Percentiles rank a stretch among this genome's conserved stretches.
These are phyloP conservation scores for Heliothis virescens DNA, from an alignment of 1,140 invertebrate genomes.

Conservation along the genomic window DNA sequence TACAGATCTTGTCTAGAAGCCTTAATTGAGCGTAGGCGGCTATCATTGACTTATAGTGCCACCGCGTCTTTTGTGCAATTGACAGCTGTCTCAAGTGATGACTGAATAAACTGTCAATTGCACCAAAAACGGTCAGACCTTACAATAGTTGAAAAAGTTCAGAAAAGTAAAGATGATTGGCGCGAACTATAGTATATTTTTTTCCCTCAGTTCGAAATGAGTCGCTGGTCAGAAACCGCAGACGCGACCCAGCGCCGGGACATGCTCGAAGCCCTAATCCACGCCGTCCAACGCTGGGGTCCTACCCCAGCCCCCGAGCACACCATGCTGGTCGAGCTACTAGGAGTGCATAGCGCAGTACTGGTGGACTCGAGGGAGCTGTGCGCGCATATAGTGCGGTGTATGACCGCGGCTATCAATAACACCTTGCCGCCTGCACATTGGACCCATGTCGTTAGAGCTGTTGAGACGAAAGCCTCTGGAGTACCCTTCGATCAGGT, in stretches of 20 bases:
- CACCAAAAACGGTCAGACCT: too few species aligned
- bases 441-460: constrained; percentile 49
- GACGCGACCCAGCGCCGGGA: constrained; percentile 53
- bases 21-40: too few species aligned
- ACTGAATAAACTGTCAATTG: too few species aligned
- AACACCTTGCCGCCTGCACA: constrained; percentile 55
- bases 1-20: neutral
- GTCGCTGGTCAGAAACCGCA: constrained; percentile 56
- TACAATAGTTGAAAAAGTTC: too few species aligned
- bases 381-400: constrained; percentile 47
- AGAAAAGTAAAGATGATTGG: neutral
- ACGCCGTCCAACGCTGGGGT: constrained; percentile 60
- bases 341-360: constrained; percentile 61
- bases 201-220: constrained; percentile 71
- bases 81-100: too few species aligned
- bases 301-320: constrained; percentile 48
- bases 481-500: constrained; percentile 61
- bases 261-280: constrained; percentile 58
- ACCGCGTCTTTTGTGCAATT: too few species aligned
- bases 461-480: constrained; percentile 41
- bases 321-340: constrained; percentile 64
- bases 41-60: too few species aligned
- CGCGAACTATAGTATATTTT: neutral
- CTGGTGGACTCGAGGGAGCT: constrained; percentile 55
- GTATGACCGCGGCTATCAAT: constrained; percentile 44